Conservation (phyloP, 2,888 invertebrate species). For the Emmelina monodactyla region DNA sequence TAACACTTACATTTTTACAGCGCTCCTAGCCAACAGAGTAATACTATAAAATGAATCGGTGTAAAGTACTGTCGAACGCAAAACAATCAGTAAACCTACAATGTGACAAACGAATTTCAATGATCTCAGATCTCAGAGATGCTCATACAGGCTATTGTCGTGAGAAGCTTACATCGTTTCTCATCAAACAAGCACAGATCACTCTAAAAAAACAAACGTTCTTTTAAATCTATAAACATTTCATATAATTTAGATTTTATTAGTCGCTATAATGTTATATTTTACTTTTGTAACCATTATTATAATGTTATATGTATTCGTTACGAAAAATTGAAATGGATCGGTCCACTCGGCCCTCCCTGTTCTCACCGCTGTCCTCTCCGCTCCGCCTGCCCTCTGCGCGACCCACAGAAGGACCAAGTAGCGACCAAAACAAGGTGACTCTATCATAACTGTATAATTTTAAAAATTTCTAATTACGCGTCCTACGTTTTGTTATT, state of each 20-base stretch:
- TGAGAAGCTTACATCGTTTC: slow-evolving; percentile 40
- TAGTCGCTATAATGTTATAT: slow-evolving; percentile 65
- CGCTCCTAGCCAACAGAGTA: slow-evolving; percentile 67
- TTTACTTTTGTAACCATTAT: slow-evolving; percentile 66
- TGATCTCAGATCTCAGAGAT: slow-evolving; percentile 49
- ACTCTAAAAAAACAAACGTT: slow-evolving; percentile 59
- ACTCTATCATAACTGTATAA: slow-evolving; percentile 65
- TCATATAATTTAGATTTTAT: slow-evolving; percentile 66
- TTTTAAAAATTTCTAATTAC: slow-evolving; percentile 67
- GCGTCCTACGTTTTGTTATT: slow-evolving; percentile 65
- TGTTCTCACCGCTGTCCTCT: no score
- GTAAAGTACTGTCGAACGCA: slow-evolving; percentile 64
- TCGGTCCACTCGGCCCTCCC: slow-evolving; percentile 35
- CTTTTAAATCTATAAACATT: slow-evolving; percentile 66
- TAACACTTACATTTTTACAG: slow-evolving; percentile 68
- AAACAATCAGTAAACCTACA: slow-evolving; percentile 62
- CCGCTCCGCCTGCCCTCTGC: slow-evolving; percentile 16
- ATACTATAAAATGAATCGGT: slow-evolving; percentile 63
- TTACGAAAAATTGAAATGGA: slow-evolving; percentile 57
- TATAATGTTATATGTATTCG: slow-evolving; percentile 66
- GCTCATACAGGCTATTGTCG: slow-evolving; percentile 48
- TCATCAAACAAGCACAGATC: slow-evolving; percentile 57
- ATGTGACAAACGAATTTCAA: slow-evolving; percentile 57
- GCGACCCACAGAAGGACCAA: slow-evolving; percentile 25
- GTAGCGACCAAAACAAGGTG: slow-evolving; percentile 44